Evolutionary conservation across 2,797 vertebrate species (phyloP).

Genomic region (Phrynocephalus guinanensis): DNA sequence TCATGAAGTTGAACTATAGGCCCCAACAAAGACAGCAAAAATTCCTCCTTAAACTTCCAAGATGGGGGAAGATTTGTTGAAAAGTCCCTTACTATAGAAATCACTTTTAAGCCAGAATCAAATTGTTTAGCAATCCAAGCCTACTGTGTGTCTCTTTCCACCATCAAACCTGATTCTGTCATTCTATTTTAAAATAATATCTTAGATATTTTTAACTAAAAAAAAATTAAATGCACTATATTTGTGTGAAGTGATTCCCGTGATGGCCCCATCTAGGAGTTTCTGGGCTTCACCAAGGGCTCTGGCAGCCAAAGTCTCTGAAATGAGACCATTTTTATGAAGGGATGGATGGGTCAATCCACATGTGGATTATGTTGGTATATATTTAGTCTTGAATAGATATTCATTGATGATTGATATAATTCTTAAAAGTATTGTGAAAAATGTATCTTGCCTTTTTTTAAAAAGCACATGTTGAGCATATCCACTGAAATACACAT

Average conservation of each 20-base stretch:
- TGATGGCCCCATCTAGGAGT: background rate
- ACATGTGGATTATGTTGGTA: background rate
- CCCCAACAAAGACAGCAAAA: background rate
- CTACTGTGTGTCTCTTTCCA: background rate
- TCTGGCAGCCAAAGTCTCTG: background rate
- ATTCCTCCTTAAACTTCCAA: background rate
- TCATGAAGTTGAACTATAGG: background rate
- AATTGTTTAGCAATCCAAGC: background rate
- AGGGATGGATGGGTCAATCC: background rate
- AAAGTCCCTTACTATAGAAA: background rate
- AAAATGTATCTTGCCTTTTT: no score
- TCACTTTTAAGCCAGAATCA: no score
- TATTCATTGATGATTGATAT: no score
- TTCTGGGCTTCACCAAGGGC: background rate
- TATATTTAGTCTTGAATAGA: background rate
- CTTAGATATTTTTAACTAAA: background rate
- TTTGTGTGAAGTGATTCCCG: background rate
- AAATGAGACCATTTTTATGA: background rate
- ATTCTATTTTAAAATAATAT: background rate
- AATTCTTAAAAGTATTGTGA: no score
- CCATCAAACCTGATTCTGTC: background rate
- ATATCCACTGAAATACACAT: no score
- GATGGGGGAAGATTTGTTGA: background rate
- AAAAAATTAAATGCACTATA: no score
- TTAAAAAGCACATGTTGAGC: no score